Conservation (phyloP, 2,113 vertebrate species). For the Grammomys dolichurus region DNA sequence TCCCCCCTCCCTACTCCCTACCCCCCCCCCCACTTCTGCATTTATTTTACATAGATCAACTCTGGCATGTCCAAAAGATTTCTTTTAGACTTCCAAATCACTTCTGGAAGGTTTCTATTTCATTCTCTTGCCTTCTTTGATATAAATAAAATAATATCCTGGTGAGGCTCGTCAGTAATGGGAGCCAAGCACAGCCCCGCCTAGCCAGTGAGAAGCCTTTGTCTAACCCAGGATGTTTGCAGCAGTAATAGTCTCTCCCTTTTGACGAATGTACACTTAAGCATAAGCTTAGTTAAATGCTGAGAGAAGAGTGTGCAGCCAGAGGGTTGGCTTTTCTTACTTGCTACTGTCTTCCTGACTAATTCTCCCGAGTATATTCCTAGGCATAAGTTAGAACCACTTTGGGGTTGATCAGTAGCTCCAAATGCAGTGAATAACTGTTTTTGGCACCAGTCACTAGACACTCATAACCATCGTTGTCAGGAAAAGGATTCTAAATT, state of each 20-base stretch:
- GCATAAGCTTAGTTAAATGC: not conserved
- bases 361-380: not conserved
- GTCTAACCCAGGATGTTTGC: not conserved
- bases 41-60: conserved; percentile 55
- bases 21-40: not conserved
- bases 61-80: not conserved
- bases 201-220: not conserved
- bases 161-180: not conserved
- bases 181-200: not conserved
- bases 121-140: conserved; percentile 48
- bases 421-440: not conserved
- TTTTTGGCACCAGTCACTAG: conserved; percentile 8
- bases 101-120: conserved; percentile 1
- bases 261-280: not conserved
- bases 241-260: not conserved
- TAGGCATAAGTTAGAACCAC: not conserved
- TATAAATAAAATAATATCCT: not conserved
- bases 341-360: not conserved
- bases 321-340: not conserved
- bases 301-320: not conserved
- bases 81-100: conserved; percentile 41
- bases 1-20: not conserved
- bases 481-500: not conserved
- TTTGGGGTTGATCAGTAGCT: not conserved
- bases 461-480: not conserved